Evolutionary conservation across 2,888 invertebrate genomes (phyloP).

Genomic region (Lepas anatifera): DNA sequence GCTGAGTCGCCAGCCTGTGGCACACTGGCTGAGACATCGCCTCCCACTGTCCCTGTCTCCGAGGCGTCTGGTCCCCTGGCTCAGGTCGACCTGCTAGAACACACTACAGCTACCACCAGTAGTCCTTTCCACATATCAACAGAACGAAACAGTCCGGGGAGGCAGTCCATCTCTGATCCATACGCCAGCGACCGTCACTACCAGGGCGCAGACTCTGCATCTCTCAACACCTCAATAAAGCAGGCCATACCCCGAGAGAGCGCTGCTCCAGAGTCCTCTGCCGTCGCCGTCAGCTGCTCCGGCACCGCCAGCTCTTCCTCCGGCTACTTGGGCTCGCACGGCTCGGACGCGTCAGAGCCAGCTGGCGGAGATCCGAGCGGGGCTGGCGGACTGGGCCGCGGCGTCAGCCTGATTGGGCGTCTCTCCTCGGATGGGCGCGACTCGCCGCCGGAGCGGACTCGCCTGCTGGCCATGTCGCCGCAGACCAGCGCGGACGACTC

Average conservation of each 20-base stretch:
- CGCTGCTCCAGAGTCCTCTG: not conserved
- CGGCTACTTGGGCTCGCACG: constrained; percentile 1
- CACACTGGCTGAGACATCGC: not conserved
- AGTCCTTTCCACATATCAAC: too few species aligned
- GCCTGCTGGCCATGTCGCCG: not conserved
- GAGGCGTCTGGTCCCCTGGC: not conserved
- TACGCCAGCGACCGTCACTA: too few species aligned
- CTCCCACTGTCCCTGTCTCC: not conserved
- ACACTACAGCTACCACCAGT: too few species aligned
- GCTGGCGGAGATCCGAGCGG: not conserved
- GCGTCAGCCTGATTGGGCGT: not conserved
- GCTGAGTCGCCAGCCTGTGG: too few species aligned
- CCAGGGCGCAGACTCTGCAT: too few species aligned
- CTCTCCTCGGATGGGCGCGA: not conserved
- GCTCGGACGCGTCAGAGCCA: not conserved
- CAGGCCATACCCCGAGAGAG: too few species aligned
- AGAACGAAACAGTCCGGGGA: too few species aligned
- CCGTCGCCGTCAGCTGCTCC: not conserved
- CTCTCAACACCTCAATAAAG: too few species aligned
- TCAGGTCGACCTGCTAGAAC: too few species aligned
- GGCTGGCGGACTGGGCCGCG: not conserved
- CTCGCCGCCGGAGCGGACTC: not conserved
- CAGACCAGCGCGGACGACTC: not conserved
- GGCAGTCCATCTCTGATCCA: too few species aligned
- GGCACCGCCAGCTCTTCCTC: constrained; percentile 8